Evolutionary conservation across 2,797 vertebrate species (phyloP), one percentile per base, ranked within the genome.

Genomic region (Apogon talboti): DNA sequence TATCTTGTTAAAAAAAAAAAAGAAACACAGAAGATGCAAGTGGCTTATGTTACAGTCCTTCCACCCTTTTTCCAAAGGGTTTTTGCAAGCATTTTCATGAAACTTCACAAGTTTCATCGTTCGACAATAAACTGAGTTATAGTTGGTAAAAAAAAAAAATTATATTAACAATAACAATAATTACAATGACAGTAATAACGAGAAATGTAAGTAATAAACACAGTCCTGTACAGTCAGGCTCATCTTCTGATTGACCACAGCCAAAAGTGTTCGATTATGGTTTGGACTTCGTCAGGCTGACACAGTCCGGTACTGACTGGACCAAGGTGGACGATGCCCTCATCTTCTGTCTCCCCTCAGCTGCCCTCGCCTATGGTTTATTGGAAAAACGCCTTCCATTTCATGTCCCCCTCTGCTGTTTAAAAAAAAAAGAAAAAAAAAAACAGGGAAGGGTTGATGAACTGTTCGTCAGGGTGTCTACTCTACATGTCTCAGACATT

Each of bases 211-310:
- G 91, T 93, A 91, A 91, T 92, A 89, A 93, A 92, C 85, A 87
- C 83, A 93, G 93, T 94, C 92, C 92, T 94, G 90, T 94, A 93
- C 92, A 94, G 89, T 90, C 90, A 90, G 92, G 87, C 91, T 87
- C 85, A 74, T 92, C 83, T 73, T 80, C 73, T 58, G 68, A 86
- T 81, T 67, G 87, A 84, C 86, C 82, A 62, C 66, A 82, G 80
- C 83, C 74, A 59, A 14, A 79, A 78, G 52, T 76, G 88, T 95
- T 94, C 84, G 81, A 94, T 84, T 11, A 95, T 93, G 76, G 91
- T 91, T 85, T 92, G 93, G 18, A 95, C 94, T 13, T 92, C 94
- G 88, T 93, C 91, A 14, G 93, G 80, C 89, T 90, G 75, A 83
- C 1, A 11, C 63, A 41, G 92, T 92, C 86, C 90, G 91, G 24